phyloP scores from a whole-genome alignment of 2,113 vertebrate species.

The Platycercus adscitus region DNA sequence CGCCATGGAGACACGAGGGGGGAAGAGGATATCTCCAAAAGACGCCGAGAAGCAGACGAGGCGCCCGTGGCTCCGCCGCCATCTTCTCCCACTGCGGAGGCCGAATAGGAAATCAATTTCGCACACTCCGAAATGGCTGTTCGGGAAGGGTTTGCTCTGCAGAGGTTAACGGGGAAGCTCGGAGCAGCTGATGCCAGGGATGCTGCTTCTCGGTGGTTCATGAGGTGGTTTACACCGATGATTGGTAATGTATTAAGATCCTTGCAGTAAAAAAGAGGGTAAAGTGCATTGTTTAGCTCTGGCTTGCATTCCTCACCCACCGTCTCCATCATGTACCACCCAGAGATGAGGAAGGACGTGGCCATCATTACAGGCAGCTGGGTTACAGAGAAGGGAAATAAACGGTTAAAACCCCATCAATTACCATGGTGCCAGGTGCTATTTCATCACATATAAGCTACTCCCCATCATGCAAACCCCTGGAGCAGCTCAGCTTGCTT shows the following conservation, averaged over 20 bases:
- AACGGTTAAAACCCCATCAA: not conserved
- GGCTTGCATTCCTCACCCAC: not conserved
- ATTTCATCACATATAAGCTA: not conserved
- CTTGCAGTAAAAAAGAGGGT: not conserved
- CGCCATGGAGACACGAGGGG: not conserved
- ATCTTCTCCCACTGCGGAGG: constrained; percentile 27
- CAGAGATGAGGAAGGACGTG: not conserved
- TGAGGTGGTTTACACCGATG: not conserved
- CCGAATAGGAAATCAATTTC: not conserved
- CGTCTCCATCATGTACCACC: not conserved
- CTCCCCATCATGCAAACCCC: rapidly evolving
- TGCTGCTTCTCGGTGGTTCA: not conserved
- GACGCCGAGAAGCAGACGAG: rapidly evolving
- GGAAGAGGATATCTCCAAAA: not conserved
- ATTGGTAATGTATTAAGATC: not conserved
- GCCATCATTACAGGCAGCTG: not conserved
- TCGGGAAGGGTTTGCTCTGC: not conserved
- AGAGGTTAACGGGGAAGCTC: not conserved
- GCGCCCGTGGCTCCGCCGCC: not conserved
- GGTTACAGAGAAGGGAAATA: not conserved
- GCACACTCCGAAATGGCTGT: constrained; percentile 7
- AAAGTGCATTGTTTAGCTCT: not conserved
- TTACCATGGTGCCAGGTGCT: not conserved
- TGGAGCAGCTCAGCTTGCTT: not conserved
- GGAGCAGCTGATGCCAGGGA: not conserved